Conservation (phyloP, 2,888 invertebrate genomes). For the Rhabditophanes sp. region DNA sequence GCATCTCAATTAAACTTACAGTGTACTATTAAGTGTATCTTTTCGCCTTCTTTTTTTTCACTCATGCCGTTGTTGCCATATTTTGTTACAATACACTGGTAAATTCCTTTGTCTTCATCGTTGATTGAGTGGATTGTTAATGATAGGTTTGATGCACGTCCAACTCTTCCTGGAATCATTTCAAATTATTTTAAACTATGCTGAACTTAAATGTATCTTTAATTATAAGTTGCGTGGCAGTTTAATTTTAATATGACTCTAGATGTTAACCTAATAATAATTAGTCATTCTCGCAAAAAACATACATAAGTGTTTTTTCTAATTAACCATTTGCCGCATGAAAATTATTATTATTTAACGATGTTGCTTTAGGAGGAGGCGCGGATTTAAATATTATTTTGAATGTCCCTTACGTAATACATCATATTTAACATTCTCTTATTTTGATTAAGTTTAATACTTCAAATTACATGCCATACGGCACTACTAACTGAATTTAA, state of each 20-base stretch:
- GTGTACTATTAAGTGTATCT: conserved; percentile 26
- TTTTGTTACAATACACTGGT: conserved; percentile 27
- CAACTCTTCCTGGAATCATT: conserved; percentile 28
- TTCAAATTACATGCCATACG: not conserved
- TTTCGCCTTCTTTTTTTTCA: conserved; percentile 19
- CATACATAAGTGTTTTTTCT: not conserved
- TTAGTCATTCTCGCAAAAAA: not conserved
- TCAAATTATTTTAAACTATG: not conserved
- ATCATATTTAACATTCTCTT: conserved; percentile 1
- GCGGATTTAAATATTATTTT: conserved; percentile 1
- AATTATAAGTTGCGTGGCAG: not conserved
- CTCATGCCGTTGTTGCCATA: conserved; percentile 19
- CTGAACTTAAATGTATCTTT: not conserved
- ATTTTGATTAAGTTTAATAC: not conserved
- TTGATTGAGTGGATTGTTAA: conserved; percentile 30
- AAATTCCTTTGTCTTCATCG: conserved; percentile 25
- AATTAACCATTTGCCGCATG: not conserved
- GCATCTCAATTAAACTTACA: conserved; percentile 12
- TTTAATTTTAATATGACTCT: no score
- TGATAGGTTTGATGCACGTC: conserved; percentile 24
- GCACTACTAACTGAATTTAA: not conserved
- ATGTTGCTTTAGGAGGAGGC: not conserved
- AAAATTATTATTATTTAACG: not conserved
- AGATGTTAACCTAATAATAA: not conserved
- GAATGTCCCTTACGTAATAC: not conserved